Conservation (phyloP, 2,797 vertebrate genomes). For the Micrastur ruficollis region DNA sequence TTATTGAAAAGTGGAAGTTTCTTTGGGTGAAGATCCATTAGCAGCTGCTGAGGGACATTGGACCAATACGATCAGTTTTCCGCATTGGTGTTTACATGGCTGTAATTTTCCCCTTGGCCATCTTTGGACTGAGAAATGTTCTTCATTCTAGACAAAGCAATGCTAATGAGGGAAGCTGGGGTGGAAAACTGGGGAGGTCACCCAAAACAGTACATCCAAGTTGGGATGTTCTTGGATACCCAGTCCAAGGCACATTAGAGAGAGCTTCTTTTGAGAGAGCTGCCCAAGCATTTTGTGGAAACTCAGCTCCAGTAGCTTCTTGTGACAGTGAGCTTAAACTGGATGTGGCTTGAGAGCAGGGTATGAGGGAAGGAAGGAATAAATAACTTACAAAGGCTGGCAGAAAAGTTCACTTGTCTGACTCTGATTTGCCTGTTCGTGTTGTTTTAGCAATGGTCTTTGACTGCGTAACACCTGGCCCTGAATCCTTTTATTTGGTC, state of each 20-base stretch:
- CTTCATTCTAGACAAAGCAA: neutral
- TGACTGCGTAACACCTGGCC: neutral
- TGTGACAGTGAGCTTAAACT: neutral
- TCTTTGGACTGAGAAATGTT: neutral
- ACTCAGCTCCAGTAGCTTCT: neutral
- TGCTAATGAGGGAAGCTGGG: neutral
- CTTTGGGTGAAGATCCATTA: neutral
- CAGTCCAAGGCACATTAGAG: neutral
- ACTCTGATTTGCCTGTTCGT: neutral
- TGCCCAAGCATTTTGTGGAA: neutral
- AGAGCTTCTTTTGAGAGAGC: neutral
- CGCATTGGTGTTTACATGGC: neutral
- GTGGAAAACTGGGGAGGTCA: neutral
- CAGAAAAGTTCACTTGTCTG: neutral
- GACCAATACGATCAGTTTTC: neutral
- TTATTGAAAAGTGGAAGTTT: neutral
- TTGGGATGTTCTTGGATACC: neutral
- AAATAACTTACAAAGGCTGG: neutral
- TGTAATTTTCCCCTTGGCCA: neutral
- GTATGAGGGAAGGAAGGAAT: neutral
- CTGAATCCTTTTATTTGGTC: neutral
- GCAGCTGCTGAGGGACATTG: neutral
- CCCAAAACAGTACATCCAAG: accelerated
- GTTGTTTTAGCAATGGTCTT: neutral
- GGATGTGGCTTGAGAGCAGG: neutral